Conservation (phyloP, 2,113 vertebrate species). For the Eira barbara region DNA sequence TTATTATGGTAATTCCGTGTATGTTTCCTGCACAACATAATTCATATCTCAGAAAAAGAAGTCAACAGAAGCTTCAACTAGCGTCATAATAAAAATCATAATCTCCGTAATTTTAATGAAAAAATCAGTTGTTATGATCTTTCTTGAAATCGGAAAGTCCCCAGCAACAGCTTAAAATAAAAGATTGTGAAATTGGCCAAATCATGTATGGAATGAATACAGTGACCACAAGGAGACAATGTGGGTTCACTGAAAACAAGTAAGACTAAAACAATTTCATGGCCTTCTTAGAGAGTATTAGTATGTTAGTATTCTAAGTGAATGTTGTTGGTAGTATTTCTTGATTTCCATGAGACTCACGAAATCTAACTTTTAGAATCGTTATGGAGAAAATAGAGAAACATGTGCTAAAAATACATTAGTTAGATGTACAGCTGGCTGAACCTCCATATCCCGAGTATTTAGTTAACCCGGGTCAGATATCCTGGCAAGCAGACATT, state of each 20-base stretch:
- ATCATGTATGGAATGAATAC: not conserved
- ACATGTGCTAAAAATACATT: not conserved
- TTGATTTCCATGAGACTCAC: not conserved
- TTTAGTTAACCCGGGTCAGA: not conserved
- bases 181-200: not conserved
- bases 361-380: not conserved
- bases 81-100: not conserved
- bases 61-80: not conserved
- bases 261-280: conserved; percentile 23
- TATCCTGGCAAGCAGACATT: not conserved
- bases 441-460: not conserved
- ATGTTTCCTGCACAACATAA: not conserved
- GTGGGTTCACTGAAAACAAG: conserved; percentile 30
- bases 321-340: not conserved
- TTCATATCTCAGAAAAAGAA: not conserved
- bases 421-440: not conserved
- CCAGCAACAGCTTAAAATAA: conserved; percentile 2
- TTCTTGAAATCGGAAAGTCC: not conserved
- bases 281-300: not conserved
- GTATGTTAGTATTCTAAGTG: not conserved
- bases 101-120: conserved; percentile 26
- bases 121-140: not conserved
- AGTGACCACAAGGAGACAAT: conserved; percentile 20
- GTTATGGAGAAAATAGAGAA: conserved; percentile 19
- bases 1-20: not conserved